Evolutionary conservation across 1,140 invertebrate genomes (phyloP).

Genomic region (Zaprionus africanus): DNA sequence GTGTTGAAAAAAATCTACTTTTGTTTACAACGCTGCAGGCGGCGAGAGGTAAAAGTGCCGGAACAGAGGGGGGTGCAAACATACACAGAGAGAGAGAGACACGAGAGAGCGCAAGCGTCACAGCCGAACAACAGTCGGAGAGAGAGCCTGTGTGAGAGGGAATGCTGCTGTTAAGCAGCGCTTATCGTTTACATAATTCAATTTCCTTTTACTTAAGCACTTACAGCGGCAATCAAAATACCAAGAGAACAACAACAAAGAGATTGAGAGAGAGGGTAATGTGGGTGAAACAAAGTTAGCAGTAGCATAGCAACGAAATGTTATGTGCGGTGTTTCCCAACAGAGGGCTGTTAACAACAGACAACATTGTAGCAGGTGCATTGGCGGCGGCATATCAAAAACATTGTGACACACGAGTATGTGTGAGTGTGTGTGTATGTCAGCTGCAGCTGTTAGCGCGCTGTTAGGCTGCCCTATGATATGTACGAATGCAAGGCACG

Average conservation of each 20-base stretch:
- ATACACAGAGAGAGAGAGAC: neutral
- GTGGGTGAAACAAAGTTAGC: slow-evolving; percentile 21
- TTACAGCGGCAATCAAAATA: slow-evolving; percentile 55
- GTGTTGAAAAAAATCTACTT: slow-evolving; percentile 46
- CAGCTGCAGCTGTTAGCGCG: slow-evolving; percentile 20
- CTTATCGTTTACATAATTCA: slow-evolving; percentile 66
- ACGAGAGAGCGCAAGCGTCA: slow-evolving; percentile 41
- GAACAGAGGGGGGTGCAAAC: slow-evolving; percentile 24
- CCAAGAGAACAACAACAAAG: slow-evolving; percentile 28
- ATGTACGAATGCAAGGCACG: slow-evolving; percentile 73
- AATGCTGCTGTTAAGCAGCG: slow-evolving; percentile 43
- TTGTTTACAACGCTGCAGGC: slow-evolving; percentile 61
- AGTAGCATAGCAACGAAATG: slow-evolving; percentile 16
- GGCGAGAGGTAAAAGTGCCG: slow-evolving; percentile 28
- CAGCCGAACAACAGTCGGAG: slow-evolving; percentile 32
- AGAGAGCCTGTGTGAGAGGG: slow-evolving; percentile 18
- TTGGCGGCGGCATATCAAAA: slow-evolving; percentile 41
- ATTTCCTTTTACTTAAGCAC: slow-evolving; percentile 49
- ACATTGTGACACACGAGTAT: slow-evolving; percentile 18
- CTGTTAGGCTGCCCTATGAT: slow-evolving; percentile 20
- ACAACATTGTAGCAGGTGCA: slow-evolving; percentile 58
- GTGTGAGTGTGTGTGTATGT: slow-evolving; percentile 3
- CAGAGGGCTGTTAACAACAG: slow-evolving; percentile 38
- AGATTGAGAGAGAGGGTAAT: slow-evolving; percentile 3
- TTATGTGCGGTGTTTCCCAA: slow-evolving; percentile 45